Conservation (phyloP, 1,140 invertebrate genomes). For the Monochamus saltuarius region DNA sequence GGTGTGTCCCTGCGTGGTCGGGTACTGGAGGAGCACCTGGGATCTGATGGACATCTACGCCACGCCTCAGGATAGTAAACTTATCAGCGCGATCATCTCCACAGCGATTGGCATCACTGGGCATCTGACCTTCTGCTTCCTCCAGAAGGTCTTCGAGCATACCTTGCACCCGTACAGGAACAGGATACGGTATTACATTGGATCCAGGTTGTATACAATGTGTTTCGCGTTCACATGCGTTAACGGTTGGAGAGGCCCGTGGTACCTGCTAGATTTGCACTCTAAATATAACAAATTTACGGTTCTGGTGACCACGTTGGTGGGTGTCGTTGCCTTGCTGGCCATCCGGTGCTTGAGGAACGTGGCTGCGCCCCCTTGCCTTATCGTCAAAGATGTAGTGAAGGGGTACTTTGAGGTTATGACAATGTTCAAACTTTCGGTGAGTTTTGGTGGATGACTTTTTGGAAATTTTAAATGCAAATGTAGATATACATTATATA, state of each 20-base stretch:
- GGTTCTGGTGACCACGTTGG: slow-evolving; percentile 60
- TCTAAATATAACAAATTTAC: slow-evolving; percentile 61
- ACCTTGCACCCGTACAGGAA: slow-evolving; percentile 66
- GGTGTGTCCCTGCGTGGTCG: slow-evolving; percentile 76
- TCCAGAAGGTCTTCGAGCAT: slow-evolving; percentile 64
- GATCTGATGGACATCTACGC: slow-evolving; percentile 71
- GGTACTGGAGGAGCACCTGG: slow-evolving; percentile 86
- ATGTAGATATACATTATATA: no score
- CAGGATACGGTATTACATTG: slow-evolving; percentile 67
- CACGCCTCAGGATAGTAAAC: slow-evolving; percentile 53
- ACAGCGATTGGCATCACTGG: slow-evolving; percentile 67
- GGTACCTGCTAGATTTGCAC: slow-evolving; percentile 72
- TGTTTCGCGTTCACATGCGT: slow-evolving; percentile 76
- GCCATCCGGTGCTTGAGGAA: slow-evolving; percentile 71
- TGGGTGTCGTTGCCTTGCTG: slow-evolving; percentile 65
- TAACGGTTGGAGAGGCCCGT: slow-evolving; percentile 81
- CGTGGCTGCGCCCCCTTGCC: slow-evolving; percentile 78
- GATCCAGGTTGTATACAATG: slow-evolving; percentile 73
- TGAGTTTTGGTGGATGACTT: slow-evolving; percentile 54
- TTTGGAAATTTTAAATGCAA: background rate
- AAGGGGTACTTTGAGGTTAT: slow-evolving; percentile 78
- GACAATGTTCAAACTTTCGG: slow-evolving; percentile 75
- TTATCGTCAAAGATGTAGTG: slow-evolving; percentile 70
- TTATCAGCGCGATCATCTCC: slow-evolving; percentile 65
- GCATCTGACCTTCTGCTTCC: slow-evolving; percentile 66